A percentile compares a stretch with the other conserved stretches of the same genome.
phyloP scores from a whole-genome alignment of 2,113 vertebrate genomes.

The Siniperca chuatsi region DNA sequence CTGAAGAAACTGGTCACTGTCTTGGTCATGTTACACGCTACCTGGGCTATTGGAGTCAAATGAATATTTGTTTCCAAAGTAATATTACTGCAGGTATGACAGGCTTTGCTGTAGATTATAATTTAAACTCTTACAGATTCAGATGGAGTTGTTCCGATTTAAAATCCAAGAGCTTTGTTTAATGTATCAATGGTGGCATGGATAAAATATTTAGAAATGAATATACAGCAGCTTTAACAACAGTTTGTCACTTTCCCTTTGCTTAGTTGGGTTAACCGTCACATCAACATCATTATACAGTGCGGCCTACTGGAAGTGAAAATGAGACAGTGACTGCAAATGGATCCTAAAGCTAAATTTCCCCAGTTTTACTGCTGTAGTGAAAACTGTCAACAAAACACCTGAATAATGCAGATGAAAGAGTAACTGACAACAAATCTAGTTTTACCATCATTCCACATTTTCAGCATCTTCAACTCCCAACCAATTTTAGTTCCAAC shows the following conservation, averaged over 20 bases:
- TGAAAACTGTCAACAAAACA: not conserved
- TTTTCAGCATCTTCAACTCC: not conserved
- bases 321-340: slow-evolving; percentile 12
- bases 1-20: not conserved
- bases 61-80: not conserved
- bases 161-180: not conserved
- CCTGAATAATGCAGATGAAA: not conserved
- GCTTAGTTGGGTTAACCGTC: not conserved
- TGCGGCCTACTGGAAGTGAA: not conserved
- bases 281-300: too few species aligned
- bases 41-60: not conserved
- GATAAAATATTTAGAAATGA: not conserved
- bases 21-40: not conserved
- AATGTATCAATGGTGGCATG: not conserved
- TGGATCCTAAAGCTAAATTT: not conserved
- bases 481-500: not conserved
- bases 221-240: slow-evolving; percentile 1
- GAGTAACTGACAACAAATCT: not conserved
- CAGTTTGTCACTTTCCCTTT: not conserved
- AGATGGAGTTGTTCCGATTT: not conserved
- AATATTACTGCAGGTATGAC: not conserved
- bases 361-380: not conserved
- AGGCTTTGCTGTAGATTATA: not conserved
- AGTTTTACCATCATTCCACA: not conserved
- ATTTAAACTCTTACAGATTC: not conserved